phyloP scores from a whole-genome alignment of 2,113 vertebrate genomes.

The Oceanodroma tethys region DNA sequence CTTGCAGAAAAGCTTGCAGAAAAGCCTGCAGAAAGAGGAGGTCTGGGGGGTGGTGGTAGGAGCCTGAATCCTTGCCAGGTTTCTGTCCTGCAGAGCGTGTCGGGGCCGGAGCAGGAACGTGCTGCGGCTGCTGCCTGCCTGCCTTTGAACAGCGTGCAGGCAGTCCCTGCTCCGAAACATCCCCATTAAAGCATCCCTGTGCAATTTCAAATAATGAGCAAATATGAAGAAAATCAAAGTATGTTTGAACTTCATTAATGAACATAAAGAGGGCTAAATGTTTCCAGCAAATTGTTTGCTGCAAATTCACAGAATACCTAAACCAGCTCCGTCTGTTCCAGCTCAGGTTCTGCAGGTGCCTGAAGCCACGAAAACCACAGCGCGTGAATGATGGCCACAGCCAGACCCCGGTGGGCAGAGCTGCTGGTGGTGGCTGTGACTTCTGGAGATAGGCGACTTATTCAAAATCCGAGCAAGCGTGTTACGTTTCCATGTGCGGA shows the following conservation, averaged over 20 bases:
- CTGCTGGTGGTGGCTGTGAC: background rate
- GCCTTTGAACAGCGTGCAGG: background rate
- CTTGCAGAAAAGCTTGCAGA: background rate
- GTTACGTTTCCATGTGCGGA: fast-evolving
- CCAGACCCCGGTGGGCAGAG: background rate
- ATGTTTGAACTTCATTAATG: constrained; percentile 25
- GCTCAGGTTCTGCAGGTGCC: constrained; percentile 5
- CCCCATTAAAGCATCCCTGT: background rate
- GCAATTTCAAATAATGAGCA: constrained; percentile 17
- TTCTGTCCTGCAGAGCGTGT: background rate
- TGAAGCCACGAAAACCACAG: background rate
- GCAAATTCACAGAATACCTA: background rate
- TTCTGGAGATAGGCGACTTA: background rate
- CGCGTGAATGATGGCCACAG: fast-evolving
- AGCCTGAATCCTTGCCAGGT: constrained; percentile 19
- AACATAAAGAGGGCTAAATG: constrained; percentile 3
- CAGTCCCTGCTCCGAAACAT: background rate
- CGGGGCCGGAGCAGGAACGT: background rate
- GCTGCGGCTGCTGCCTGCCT: background rate
- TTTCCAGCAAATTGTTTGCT: background rate
- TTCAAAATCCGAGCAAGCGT: fast-evolving
- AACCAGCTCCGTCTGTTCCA: background rate
- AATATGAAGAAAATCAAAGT: constrained; percentile 27
- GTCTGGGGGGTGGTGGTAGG: background rate
- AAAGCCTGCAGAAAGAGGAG: background rate